Evolutionary conservation across 2,113 vertebrate genomes (phyloP).

Genomic region (Ptychochromis oligacanthus): DNA sequence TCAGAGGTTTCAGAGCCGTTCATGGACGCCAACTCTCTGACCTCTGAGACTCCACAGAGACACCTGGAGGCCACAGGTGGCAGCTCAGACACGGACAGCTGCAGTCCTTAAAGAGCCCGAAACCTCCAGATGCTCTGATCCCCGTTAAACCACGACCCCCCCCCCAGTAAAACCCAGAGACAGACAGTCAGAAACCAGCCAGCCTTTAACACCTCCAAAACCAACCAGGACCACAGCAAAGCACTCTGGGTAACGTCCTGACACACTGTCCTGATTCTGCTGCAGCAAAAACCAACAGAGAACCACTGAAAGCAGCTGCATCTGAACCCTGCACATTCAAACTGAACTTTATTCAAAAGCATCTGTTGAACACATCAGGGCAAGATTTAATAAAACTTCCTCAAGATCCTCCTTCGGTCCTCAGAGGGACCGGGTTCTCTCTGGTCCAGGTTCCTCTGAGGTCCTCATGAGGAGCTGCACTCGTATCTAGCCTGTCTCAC

Average conservation of each 20-base stretch:
- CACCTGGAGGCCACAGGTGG: not conserved
- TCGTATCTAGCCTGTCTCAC: not conserved
- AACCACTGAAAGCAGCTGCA: not conserved
- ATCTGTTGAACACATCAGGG: not conserved
- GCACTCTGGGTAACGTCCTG: not conserved
- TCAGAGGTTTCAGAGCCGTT: not conserved
- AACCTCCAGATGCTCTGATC: not conserved
- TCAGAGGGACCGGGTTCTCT: too few relatives aligned
- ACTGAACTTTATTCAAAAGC: not conserved
- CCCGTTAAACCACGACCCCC: not conserved
- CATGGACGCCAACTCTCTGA: not conserved
- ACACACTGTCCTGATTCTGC: not conserved
- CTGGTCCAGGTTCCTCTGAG: too few relatives aligned
- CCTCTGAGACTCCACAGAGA: not conserved
- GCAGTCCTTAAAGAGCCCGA: not conserved
- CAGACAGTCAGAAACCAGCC: not conserved
- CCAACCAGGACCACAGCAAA: not conserved
- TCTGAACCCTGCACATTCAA: not conserved
- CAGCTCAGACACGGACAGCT: not conserved
- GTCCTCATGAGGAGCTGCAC: not conserved
- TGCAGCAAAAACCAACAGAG: not conserved
- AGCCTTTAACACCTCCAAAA: not conserved
- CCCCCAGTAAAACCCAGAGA: constrained; percentile 1
- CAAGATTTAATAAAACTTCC: too few relatives aligned
- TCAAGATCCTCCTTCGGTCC: not conserved